Base-by-base conservation (phyloP, 2,797 vertebrate species). In the Pseudochromis fuscus region DNA sequence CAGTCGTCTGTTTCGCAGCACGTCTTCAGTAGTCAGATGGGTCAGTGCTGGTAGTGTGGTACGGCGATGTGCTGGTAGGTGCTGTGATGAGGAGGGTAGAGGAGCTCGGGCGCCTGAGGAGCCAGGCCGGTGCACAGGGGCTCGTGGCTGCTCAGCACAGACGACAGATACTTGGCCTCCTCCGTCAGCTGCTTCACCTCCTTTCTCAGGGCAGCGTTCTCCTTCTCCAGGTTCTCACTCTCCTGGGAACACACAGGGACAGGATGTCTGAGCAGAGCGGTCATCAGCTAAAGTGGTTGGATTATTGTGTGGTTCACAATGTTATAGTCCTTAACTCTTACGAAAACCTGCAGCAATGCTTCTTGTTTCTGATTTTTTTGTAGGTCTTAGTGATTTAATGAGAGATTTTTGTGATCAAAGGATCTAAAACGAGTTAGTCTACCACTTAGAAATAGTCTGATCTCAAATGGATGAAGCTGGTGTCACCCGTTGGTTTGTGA, bases 161-260 rank as follows among this genome's bases (percentile, higher is more conserved):
- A 94, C 0, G 95, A 90, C 57, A 99, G 96, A 59, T 97, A 96
- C 85, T 98, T 98, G 84, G 96, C 94, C 86, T 99, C 98, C 75
- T 98, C 97, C 0, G 94, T 96, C 87, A 99, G 93, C 83, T 95
- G 94, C 88, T 96, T 97, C 88, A 99, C 98, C 87, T 99, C 98
- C 82, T 96, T 95, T 80, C 95, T 95, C 77, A 99, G 92, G 9
- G 96, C 96, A 0, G 96, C 94, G 0, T 99, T 99, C 77, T 97
- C 95, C 72, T 96, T 97, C 92, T 98, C 97, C 89, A 99, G 86
- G 87, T 95, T 95, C 85, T 99, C 97, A 0, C 97, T 99, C 86
- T 99, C 98, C 98, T 99, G 91, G 3, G 60, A 37, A 83, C 40
- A 77, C 10, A 77, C n/a, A 75, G 18, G 5, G 15, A 75, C 4